Evolutionary conservation across 2,113 vertebrate genomes (phyloP), one percentile per base, ranked within the genome.

Genomic region (Melanocharis versteri): DNA sequence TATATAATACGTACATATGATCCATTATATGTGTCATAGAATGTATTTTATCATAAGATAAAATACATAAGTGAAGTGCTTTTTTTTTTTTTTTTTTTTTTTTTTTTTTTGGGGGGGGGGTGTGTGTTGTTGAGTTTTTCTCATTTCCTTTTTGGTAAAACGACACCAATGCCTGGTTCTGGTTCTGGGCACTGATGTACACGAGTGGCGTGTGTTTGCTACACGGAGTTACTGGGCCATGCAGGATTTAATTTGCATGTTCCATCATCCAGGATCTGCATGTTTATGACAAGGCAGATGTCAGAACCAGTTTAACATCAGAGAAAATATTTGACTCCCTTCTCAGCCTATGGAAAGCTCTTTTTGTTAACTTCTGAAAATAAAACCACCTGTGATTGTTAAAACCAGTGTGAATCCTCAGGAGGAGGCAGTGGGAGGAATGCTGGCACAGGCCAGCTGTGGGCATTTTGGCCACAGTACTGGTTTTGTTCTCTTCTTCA

Each of bases 201-300:
- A 6, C 0, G 0, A 27, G 7, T 10, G 39, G 7, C 8, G 4
- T 1, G 0, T 66, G 58, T 81, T 33, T 51, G 26, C 60, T 23
- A 0, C 76, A 17, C n/a, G 58, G 45, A 86, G 15, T 47, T 68
- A 22, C 37, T 33, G 51, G 5, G 15, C 17, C 15, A 0, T 28
- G n/a, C 7, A n/a, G 53, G 42, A 24, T 57, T 89, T 45, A 20
- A 77, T 70, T 65, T 1, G 0, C 7, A 0, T 1, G 28, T 64
- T 37, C 51, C 39, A 3, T 28, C 48, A 12, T 54, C 27, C 35
- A 40, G 33, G 16, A n/a, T 33, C 27, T 26, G 17, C 54, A 4
- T 8, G 19, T 69, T n/a, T 37, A 28, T 56, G 37, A 70, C 71
- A 64, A 65, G 57, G 28, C 24, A 53, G 68, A 7, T 48, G 22